These are phyloP conservation scores for Cyanoramphus novaezelandiae DNA, from an alignment of 2,113 vertebrate genomes.

Conservation along the genomic window DNA sequence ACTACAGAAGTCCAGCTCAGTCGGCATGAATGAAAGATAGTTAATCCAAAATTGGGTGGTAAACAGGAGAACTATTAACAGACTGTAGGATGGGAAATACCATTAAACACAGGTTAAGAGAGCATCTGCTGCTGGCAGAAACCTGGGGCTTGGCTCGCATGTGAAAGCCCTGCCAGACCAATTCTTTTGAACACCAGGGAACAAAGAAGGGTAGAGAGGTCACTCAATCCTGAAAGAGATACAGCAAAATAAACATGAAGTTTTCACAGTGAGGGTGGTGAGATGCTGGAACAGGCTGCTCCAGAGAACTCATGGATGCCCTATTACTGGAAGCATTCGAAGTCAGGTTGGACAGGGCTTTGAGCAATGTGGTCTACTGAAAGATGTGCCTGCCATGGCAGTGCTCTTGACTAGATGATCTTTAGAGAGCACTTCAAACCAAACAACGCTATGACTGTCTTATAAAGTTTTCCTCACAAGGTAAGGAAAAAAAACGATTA, in stretches of 20 bases:
- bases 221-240: not conserved
- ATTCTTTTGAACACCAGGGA: not conserved
- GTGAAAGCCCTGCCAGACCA: not conserved
- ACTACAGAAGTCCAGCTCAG: not conserved
- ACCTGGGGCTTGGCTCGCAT: rapidly evolving
- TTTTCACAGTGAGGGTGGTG: not conserved
- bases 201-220: not conserved
- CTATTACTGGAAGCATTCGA: not conserved
- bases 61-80: not conserved
- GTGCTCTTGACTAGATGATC: not conserved
- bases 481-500: not conserved
- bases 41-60: not conserved
- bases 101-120: not conserved
- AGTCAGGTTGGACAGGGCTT: rapidly evolving
- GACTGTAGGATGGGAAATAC: not conserved
- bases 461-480: not conserved
- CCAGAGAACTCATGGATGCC: not conserved
- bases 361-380: not conserved
- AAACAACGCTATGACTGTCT: not conserved
- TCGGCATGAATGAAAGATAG: not conserved
- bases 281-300: not conserved
- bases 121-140: not conserved
- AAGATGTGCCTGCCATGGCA: not conserved
- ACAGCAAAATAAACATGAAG: not conserved
- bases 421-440: not conserved